Conservation (phyloP, 2,888 invertebrate genomes). For the Zonitis immaculata region DNA sequence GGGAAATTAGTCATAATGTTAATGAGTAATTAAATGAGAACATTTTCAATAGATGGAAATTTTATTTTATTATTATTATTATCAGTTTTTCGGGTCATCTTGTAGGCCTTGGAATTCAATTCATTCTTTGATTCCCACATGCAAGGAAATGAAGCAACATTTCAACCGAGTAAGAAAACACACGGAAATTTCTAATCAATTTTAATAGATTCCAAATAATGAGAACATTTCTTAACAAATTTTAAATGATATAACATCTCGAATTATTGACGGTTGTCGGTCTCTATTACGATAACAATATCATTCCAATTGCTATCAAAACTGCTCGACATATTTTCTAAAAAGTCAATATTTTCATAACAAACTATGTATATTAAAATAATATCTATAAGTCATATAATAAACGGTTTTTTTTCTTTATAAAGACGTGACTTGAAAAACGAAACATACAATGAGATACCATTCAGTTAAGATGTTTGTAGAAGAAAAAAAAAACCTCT, state of each 20-base stretch:
- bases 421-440: constrained; percentile 22
- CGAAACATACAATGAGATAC: constrained; percentile 19
- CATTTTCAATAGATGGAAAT: too few relatives aligned
- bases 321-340: too few relatives aligned
- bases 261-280: background rate
- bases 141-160: background rate
- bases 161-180: background rate
- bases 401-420: constrained; percentile 17
- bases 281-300: too few relatives aligned
- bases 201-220: background rate
- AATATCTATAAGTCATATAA: constrained; percentile 17
- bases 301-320: too few relatives aligned
- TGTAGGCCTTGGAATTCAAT: background rate
- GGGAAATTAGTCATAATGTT: background rate
- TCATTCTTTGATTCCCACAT: background rate
- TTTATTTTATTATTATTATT: too few relatives aligned
- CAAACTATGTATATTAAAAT: constrained; percentile 8
- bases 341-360: constrained; percentile 19
- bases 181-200: background rate
- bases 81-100: too few relatives aligned
- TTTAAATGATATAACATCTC: background rate
- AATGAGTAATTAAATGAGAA: too few relatives aligned
- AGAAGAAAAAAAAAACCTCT: background rate
- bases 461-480: constrained; percentile 1
- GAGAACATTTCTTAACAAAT: background rate